These are phyloP conservation scores for Oryzias woworae DNA, from an alignment of 2,113 vertebrate genomes.

Conservation along the genomic window DNA sequence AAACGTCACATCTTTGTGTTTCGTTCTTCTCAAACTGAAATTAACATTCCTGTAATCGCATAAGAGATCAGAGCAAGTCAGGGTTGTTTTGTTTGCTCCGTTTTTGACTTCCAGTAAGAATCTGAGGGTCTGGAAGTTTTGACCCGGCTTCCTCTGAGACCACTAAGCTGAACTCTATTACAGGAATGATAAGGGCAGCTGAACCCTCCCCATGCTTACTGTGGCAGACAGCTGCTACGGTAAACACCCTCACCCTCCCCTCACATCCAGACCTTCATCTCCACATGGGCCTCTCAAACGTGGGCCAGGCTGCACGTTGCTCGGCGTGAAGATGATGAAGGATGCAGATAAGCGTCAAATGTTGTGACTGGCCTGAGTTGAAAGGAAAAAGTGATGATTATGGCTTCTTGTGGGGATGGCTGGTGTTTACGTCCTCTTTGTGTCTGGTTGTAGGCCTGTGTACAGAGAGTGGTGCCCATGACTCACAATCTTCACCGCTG, in stretches of 20 bases:
- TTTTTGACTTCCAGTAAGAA: constrained; percentile 50
- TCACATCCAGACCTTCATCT: constrained; percentile 21
- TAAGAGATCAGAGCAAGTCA: constrained; percentile 33
- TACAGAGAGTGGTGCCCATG: not conserved
- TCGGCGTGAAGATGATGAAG: constrained; percentile 41
- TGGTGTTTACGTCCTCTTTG: constrained; percentile 19
- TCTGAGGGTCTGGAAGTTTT: constrained; percentile 22
- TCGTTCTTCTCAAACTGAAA: constrained; percentile 26
- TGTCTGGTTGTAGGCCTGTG: constrained; percentile 16
- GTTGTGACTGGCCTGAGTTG: constrained; percentile 52
- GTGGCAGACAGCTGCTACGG: constrained; percentile 14
- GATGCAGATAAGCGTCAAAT: constrained; percentile 50
- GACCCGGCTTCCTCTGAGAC: constrained; percentile 51
- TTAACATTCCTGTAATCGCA: constrained; percentile 11
- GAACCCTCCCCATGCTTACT: constrained; percentile 20
- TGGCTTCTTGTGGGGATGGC: constrained; percentile 12
- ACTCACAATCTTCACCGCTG: not conserved
- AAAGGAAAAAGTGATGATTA: constrained; percentile 19
- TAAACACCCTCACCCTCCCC: not conserved
- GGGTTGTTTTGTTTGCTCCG: constrained; percentile 22
- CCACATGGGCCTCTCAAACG: constrained; percentile 22
- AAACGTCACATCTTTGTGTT: not conserved
- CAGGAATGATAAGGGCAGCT: constrained; percentile 44
- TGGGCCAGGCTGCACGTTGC: constrained; percentile 43
- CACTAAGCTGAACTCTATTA: constrained; percentile 11